Evolutionary conservation across 2,113 vertebrate species (phyloP).

Genomic region (Leptodactylus fuscus): DNA sequence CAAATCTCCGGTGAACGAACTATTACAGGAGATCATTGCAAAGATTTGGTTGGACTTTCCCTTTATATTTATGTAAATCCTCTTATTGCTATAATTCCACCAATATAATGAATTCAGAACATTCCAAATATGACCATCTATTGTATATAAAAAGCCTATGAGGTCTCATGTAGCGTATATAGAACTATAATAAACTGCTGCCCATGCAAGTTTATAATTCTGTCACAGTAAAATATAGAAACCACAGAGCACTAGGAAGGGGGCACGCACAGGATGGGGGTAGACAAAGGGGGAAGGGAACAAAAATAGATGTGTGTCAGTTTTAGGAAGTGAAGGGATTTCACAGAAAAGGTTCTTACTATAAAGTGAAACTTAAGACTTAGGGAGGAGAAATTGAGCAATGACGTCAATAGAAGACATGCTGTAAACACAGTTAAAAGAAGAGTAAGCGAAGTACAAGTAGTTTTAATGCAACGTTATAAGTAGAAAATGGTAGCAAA

Average conservation of each 20-base stretch:
- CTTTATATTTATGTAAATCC: not conserved
- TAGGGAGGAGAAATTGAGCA: not conserved
- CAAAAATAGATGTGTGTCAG: slow-evolving; percentile 15
- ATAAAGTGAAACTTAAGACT: slow-evolving; percentile 50
- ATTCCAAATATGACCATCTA: not conserved
- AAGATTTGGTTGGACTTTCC: not conserved
- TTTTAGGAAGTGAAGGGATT: slow-evolving; percentile 52
- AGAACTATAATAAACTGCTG: not conserved
- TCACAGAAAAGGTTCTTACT: slow-evolving; percentile 52
- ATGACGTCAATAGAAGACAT: slow-evolving; percentile 5
- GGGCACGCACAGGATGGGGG: not conserved
- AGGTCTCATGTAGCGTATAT: not conserved
- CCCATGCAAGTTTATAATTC: not conserved
- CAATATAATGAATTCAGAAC: not conserved
- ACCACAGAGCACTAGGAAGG: not conserved
- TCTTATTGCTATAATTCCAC: not conserved
- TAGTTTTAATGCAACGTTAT: not conserved
- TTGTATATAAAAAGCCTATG: not conserved
- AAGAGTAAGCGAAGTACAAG: not conserved
- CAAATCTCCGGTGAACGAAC: not conserved
- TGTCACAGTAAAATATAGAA: not conserved
- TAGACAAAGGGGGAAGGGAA: not conserved
- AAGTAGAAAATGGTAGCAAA: too few relatives aligned
- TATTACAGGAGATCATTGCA: not conserved
- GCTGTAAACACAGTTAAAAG: slow-evolving; percentile 2